Base-by-base conservation (phyloP, 2,888 invertebrate genomes). In the Drosophila barbarae region DNA sequence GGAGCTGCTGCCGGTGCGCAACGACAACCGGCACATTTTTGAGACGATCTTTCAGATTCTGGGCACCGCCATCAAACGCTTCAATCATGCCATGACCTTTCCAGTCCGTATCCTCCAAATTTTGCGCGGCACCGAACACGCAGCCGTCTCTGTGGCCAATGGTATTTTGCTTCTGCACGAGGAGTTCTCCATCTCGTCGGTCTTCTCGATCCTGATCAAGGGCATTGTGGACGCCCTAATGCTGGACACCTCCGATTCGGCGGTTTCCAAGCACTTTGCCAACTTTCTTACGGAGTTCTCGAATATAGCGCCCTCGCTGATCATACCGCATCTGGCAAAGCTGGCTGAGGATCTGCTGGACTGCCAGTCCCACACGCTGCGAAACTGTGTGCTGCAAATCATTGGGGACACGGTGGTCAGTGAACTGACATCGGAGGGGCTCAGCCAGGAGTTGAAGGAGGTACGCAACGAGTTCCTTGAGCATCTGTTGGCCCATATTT, bases 371-470 rank as follows among this genome's bases (percentile, higher is more conserved):
- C 91, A 93, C 81, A 91, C 92, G 0, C 89, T 94, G 86, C 92
- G 98, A 54, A 96, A 95, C 89, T 94, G 96, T 80, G 94, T 96
- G 36, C 90, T 98, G 41, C 93, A 94, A 69, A 94, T 97, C 74
- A 93, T 98, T 90, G 94, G 94, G 35, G 95, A 95, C 87, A 93
- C 96, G 13, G 90, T 98, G 21, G 90, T 93, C 15, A 91, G 92
- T 49, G 93, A 94, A 76, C 90, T 97, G 5, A 93, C 93, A 9
- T 93, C 93, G 32, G 95, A 95, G 77, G 92, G 93, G 2, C 90
- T 96, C 30, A 90, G 92, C 21, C 92, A 93, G 34, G 93, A 93
- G 65, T 91, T 93, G 75, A 93, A 93, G 72, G 90, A 91, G 44
- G 91, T 92, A 46, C 91, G 97, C 3, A 95, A 97, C 86, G 93